Percentiles rank a stretch among this genome's conserved stretches.
Evolutionary conservation across 2,797 vertebrate species (phyloP).

Genomic region (Poeciliopsis paucimaculata): DNA sequence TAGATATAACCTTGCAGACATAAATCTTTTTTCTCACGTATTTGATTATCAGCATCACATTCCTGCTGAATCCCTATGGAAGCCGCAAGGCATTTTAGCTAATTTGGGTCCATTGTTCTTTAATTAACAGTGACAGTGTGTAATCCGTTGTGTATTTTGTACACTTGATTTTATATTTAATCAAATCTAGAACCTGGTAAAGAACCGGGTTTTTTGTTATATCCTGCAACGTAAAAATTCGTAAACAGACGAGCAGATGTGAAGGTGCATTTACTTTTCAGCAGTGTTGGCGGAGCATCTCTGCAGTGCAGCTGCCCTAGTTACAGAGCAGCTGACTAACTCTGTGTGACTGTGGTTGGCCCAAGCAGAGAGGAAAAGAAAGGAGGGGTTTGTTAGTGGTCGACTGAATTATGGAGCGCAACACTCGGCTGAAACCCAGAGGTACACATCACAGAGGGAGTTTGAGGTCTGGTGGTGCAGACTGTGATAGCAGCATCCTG

Average conservation of each 20-base stretch:
- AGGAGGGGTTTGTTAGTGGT: slow-evolving; percentile 60
- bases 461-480: slow-evolving; percentile 22
- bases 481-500: slow-evolving; percentile 13
- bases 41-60: not conserved
- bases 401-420: slow-evolving; percentile 55
- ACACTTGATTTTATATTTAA: not conserved
- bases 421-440: slow-evolving; percentile 34
- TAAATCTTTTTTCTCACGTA: not conserved
- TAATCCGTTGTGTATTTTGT: not conserved
- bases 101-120: not conserved
- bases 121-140: not conserved
- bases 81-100: not conserved
- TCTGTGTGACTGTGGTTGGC: slow-evolving; percentile 59
- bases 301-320: slow-evolving; percentile 76
- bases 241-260: slow-evolving; percentile 42
- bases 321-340: slow-evolving; percentile 71
- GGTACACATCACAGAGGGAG: slow-evolving; percentile 29
- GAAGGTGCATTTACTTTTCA: slow-evolving; percentile 52
- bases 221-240: not conserved
- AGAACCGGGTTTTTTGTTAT: not conserved
- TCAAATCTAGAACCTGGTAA: not conserved
- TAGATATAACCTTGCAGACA: not conserved
- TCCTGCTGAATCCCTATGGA: not conserved
- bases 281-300: slow-evolving; percentile 52
- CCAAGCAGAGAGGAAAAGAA: slow-evolving; percentile 27